phyloP scores from a whole-genome alignment of 2,888 invertebrate genomes.

The Nemapogon koenigi region DNA sequence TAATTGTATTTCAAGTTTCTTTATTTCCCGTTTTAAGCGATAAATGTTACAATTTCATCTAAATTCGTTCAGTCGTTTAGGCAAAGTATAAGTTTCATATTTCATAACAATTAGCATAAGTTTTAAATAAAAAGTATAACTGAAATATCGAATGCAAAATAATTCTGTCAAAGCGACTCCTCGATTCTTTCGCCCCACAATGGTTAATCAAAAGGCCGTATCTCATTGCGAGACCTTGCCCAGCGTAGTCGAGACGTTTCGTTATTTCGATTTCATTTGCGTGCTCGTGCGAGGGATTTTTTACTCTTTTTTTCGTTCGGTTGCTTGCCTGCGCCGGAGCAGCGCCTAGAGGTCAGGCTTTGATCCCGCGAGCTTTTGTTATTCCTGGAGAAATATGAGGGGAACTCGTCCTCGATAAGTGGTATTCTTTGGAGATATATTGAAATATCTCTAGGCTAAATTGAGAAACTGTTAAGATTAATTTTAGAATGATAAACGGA shows the following conservation, averaged over 20 bases:
- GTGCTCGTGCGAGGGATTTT: constrained; percentile 45
- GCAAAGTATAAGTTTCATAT: no score
- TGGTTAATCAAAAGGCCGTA: constrained; percentile 60
- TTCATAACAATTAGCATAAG: no score
- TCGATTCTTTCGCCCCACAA: constrained; percentile 22
- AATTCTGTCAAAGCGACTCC: constrained; percentile 6
- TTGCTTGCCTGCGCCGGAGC: constrained; percentile 23
- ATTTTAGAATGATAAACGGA: constrained; percentile 49
- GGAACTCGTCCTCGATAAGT: constrained; percentile 43
- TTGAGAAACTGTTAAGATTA: constrained; percentile 37
- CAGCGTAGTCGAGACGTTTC: constrained; percentile 29
- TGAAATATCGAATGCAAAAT: no score
- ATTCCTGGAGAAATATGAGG: constrained; percentile 54
- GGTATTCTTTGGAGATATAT: constrained; percentile 52
- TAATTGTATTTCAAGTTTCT: no score
- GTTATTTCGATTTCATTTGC: constrained; percentile 65
- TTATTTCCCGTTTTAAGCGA: no score
- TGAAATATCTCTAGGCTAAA: constrained; percentile 53
- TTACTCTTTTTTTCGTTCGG: constrained; percentile 37
- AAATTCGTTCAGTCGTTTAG: no score
- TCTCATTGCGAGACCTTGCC: constrained; percentile 51
- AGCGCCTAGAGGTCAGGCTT: constrained; percentile 40
- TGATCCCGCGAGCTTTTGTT: constrained; percentile 47
- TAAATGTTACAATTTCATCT: no score
- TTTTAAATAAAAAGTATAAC: no score